Percentiles rank a stretch among this genome's conserved stretches.
Evolutionary conservation across 2,797 vertebrate genomes (phyloP).

Genomic region (Ataeniobius toweri): DNA sequence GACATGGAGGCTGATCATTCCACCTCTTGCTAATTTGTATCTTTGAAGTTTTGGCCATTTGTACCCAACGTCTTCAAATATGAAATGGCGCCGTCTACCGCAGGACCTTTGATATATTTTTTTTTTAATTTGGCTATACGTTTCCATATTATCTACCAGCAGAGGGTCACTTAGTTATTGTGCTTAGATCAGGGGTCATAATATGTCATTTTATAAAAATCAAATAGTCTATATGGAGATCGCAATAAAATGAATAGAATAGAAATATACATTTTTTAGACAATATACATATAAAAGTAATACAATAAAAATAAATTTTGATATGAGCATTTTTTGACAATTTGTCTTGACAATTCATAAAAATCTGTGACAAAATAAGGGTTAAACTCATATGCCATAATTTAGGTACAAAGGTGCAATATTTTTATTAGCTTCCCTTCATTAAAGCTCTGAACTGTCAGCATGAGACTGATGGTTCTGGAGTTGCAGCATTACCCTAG

Average conservation of each 20-base stretch:
- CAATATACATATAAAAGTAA: too few relatives aligned
- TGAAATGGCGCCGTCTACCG: background rate
- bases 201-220: background rate
- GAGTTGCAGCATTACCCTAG: constrained; percentile 1
- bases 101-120: background rate
- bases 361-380: background rate
- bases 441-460: constrained; percentile 35
- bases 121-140: background rate
- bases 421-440: constrained; percentile 35
- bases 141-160: background rate
- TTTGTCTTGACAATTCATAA: background rate
- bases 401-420: constrained; percentile 24
- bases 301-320: background rate
- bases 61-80: background rate
- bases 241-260: background rate
- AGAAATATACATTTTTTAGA: background rate
- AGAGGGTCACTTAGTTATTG: background rate
- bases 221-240: background rate
- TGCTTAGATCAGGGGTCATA: background rate
- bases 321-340: background rate
- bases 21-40: background rate
- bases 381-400: background rate
- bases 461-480: constrained; percentile 17
- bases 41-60: background rate
- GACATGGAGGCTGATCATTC: too few relatives aligned